Evolutionary conservation across 2,888 invertebrate species (phyloP), one percentile per base, ranked within the genome.

Genomic region (Dryococelus australis): DNA sequence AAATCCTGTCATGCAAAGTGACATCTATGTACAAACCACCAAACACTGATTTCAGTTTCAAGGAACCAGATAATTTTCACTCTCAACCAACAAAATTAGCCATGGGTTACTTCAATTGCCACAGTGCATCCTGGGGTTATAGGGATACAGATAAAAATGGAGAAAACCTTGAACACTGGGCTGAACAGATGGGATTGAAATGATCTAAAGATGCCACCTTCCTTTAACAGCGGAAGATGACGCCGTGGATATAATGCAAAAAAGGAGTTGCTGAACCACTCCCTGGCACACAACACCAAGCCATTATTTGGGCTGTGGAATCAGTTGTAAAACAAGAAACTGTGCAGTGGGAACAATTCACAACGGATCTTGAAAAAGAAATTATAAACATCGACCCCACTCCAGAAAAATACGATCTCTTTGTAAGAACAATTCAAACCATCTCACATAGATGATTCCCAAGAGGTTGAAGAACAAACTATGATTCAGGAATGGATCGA

Each of bases 21-120:
- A n/a, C n/a, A n/a, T n/a, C n/a, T n/a, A n/a, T n/a, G n/a, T n/a
- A n/a, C n/a, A n/a, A n/a, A n/a, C n/a, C n/a, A n/a, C n/a, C n/a
- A n/a, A n/a, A n/a, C n/a, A n/a, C n/a, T n/a, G n/a, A n/a, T n/a
- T n/a, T n/a, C 35, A 84, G 26, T 26, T 88, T 88, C 28, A 26
- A 81, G 24, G 53, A 88, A 8, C 85, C 85, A 27, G 53, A 84
- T 65, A 88, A 88, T 65, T 88, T 88, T 47, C 1, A 51, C 20
- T 26, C 78, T 47, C 28, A 86, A 20, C 10, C 43, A 24, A 85
- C 83, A 10, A 88, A 88, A 27, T 24, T 87, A 9, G 86, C 87
- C 47, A 26, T 88, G 6, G 88, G 88, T 5, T 87, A 88, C 85
- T 88, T 88, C 85, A 88, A 88, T 51, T 88, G 87, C 81, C 88